These are phyloP conservation scores for Catharus fuscescens DNA, from an alignment of 2,113 vertebrate genomes.

Conservation along the genomic window DNA sequence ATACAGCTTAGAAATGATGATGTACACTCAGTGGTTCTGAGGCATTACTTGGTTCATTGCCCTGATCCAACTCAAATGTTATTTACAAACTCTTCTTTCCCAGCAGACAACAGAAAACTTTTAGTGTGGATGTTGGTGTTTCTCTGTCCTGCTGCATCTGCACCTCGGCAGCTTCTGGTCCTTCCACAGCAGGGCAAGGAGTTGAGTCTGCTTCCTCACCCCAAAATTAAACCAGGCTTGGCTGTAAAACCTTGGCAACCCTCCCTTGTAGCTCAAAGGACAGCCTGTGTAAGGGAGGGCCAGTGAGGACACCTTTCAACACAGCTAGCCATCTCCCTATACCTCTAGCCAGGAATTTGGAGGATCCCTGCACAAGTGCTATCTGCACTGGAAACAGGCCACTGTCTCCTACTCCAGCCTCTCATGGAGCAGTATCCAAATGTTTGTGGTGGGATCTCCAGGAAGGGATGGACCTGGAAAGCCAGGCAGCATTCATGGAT, in stretches of 20 bases:
- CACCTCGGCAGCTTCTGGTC: accelerated
- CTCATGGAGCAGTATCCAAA: not conserved
- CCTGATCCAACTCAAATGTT: too few species aligned
- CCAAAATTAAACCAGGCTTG: not conserved
- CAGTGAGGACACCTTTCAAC: not conserved
- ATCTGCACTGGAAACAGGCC: not conserved
- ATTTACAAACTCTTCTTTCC: not conserved
- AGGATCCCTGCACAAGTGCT: not conserved
- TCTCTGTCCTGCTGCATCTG: not conserved
- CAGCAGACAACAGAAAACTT: not conserved
- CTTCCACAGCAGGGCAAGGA: accelerated
- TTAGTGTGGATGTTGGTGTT: not conserved
- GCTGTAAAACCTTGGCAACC: not conserved
- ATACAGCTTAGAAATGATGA: too few species aligned
- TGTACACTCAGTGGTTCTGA: too few species aligned
- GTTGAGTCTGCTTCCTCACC: not conserved
- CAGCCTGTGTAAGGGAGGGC: not conserved
- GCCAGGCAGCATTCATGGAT: accelerated
- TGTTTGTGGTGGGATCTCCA: not conserved
- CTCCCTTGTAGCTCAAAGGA: accelerated
- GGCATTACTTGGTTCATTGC: too few species aligned
- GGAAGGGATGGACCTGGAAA: not conserved
- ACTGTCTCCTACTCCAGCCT: not conserved
- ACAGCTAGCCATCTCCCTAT: not conserved
- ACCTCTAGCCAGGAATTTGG: not conserved